Evolutionary conservation across 2,797 vertebrate genomes (phyloP).

Genomic region (Crocodylus rhombifer): DNA sequence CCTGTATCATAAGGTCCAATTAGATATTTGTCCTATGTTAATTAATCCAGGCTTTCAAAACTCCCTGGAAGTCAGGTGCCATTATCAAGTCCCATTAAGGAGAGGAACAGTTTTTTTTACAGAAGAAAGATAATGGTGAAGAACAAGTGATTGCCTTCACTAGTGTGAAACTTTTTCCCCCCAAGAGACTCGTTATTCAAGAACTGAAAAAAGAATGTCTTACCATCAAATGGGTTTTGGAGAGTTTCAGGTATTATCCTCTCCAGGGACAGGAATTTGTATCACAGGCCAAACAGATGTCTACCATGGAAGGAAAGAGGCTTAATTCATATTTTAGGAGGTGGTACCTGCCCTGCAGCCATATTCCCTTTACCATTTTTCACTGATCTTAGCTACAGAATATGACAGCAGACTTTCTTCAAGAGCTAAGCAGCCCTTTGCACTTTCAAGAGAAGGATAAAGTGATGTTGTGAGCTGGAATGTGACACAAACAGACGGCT

Average conservation of each 20-base stretch:
- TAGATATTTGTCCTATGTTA: conserved; percentile 26
- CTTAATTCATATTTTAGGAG: background rate
- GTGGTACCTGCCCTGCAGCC: conserved; percentile 15
- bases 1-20: conserved; percentile 10
- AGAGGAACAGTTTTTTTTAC: background rate
- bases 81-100: background rate
- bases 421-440: background rate
- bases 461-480: background rate
- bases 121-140: conserved; percentile 8
- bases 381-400: background rate
- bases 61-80: conserved; percentile 19
- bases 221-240: conserved; percentile 70
- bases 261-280: conserved; percentile 62
- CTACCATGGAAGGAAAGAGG: conserved; percentile 57
- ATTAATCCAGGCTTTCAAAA: conserved; percentile 66
- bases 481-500: background rate
- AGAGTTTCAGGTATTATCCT: conserved; percentile 62
- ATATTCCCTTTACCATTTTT: conserved; percentile 27
- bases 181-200: conserved; percentile 71
- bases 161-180: conserved; percentile 29
- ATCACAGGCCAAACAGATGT: conserved; percentile 67
- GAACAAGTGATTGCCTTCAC: conserved; percentile 39
- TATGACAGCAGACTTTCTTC: background rate
- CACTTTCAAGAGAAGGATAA: background rate
- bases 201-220: conserved; percentile 65